Conservation (phyloP, 2,888 invertebrate species). For the Liodrosophila aerea region DNA sequence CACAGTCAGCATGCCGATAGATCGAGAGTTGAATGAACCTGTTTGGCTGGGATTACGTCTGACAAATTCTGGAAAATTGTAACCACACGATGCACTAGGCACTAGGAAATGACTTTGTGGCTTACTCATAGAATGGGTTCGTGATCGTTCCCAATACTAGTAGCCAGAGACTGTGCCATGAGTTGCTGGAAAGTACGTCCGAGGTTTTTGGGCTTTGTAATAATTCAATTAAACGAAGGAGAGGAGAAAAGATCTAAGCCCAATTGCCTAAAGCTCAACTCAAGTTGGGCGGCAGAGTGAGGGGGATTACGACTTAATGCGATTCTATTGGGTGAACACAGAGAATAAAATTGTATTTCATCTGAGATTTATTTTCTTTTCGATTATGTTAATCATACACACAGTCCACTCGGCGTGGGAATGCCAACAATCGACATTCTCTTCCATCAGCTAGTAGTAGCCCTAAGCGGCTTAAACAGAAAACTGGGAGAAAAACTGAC, state of each 20-base stretch:
- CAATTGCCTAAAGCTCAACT: not conserved
- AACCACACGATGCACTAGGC: constrained; percentile 41
- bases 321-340: constrained; percentile 31
- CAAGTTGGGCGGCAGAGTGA: no score
- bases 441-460: constrained; percentile 2
- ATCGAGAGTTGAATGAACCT: constrained; percentile 60
- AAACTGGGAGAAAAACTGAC: constrained; percentile 8
- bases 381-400: constrained; percentile 49
- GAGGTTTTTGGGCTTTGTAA: constrained; percentile 2
- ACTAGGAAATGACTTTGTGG: constrained; percentile 47
- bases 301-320: constrained; percentile 13
- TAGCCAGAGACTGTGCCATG: constrained; percentile 1
- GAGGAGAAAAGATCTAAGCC: not conserved
- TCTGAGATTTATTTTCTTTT: constrained; percentile 23
- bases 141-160: constrained; percentile 4
- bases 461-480: constrained; percentile 36
- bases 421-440: constrained; percentile 25
- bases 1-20: no score
- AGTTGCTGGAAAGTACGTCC: not conserved
- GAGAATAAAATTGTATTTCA: constrained; percentile 24
- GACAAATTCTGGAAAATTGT: constrained; percentile 27
- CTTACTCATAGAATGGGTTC: constrained; percentile 39
- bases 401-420: constrained; percentile 40
- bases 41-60: constrained; percentile 14
- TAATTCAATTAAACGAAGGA: constrained; percentile 33